Percentiles rank a stretch among this genome's conserved stretches.
Evolutionary conservation across 1,140 invertebrate genomes (phyloP).

Genomic region (Monomorium pharaonis): DNA sequence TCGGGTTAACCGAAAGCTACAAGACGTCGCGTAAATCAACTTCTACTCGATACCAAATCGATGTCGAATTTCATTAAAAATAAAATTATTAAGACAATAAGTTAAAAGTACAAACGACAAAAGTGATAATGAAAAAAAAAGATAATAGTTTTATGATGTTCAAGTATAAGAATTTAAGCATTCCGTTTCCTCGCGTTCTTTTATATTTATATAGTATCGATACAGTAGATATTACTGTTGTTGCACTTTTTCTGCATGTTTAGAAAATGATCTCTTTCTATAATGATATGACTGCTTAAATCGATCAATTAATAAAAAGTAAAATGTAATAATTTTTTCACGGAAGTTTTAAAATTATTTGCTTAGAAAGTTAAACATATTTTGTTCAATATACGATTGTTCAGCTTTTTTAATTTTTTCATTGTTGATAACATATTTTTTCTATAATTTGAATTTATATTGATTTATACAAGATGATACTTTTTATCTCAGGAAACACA

Average conservation of each 20-base stretch:
- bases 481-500: not conserved
- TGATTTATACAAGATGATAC: not conserved
- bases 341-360: constrained; percentile 6
- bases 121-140: not conserved
- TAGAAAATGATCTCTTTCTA: not conserved
- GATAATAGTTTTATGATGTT: constrained; percentile 1
- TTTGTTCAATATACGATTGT: constrained; percentile 17
- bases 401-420: constrained; percentile 32
- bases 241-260: not conserved
- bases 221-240: not conserved
- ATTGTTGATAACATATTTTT: constrained; percentile 34
- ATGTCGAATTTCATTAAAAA: constrained; percentile 3
- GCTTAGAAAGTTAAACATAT: constrained; percentile 14
- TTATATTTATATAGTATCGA: not conserved
- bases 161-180: not conserved
- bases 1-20: constrained; percentile 2
- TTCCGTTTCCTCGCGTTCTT: not conserved
- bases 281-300: not conserved
- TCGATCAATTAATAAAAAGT: not conserved
- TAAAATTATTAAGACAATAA: not conserved
- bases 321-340: not conserved
- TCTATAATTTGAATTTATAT: constrained; percentile 24
- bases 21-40: constrained; percentile 14
- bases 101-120: constrained; percentile 10
- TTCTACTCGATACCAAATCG: constrained; percentile 8